Evolutionary conservation across 2,888 invertebrate species (phyloP), one percentile per base, ranked within the genome.

Genomic region (Crematogaster levior): DNA sequence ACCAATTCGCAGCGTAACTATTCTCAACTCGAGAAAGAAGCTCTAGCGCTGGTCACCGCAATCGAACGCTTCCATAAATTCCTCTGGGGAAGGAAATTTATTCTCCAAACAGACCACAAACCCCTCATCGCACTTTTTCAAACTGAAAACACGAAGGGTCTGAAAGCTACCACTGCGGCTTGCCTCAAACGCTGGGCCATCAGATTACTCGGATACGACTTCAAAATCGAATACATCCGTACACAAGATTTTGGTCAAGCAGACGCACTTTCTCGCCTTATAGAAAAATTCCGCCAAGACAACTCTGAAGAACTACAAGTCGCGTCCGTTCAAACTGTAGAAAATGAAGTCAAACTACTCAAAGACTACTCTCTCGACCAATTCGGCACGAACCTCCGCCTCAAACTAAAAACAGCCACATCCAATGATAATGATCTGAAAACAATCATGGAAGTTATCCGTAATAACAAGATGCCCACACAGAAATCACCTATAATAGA

Each of bases 131-230:
- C 48, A 40, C n/a, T n/a, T n/a, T n/a, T n/a, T n/a, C n/a, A n/a
- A n/a, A n/a, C n/a, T n/a, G n/a, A n/a, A n/a, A n/a, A 80, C 9
- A 60, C n/a, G 0, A 81, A 73, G 1, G 43, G 53, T 0, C 48
- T 63, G 18, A 80, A 60, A 27, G 1, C 79, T 3, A 60, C 40
- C 0, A 53, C 63, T 21, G 65, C 56, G 6, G 21, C 43, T 5
- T 24, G 46, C 0, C n/a, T 73, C 2, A 51, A 81, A 7, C 7
- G 65, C 0, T 81, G 46, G 56, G 73, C 81, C 0, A 9, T 81
- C 6, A 2, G 24, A 12, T 3, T 73, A 3, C 1, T 73, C 1
- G 43, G 18, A 0, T 81, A 81, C 4, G 43, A 81, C 3, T 81
- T 81, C 1, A 10, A 53, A 0, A 72, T 72, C 0, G 53, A 81